Conservation (phyloP, 1,140 invertebrate species). For the Brachionus asplanchnoidis region DNA sequence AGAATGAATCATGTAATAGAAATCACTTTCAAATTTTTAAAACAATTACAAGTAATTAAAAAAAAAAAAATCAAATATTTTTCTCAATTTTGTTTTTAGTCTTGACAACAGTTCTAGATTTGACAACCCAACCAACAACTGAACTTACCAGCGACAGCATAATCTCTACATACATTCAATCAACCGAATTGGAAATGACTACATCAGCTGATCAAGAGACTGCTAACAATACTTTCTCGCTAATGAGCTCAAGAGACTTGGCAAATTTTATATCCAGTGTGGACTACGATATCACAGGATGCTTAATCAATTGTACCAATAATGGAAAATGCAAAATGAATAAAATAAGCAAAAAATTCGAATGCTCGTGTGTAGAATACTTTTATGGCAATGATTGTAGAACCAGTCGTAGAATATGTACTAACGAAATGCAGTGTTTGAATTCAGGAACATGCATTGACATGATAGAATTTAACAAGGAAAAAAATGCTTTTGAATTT, state of each 20-base stretch:
- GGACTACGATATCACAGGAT: conserved; percentile 17
- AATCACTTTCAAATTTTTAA: background rate
- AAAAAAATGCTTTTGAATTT: background rate
- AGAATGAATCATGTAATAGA: background rate
- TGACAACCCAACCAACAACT: background rate
- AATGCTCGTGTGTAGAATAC: background rate
- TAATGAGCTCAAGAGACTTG: background rate
- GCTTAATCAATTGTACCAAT: conserved; percentile 18
- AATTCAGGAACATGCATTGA: background rate
- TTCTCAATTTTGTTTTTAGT: background rate
- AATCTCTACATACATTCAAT: background rate
- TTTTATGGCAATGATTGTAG: background rate
- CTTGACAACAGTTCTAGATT: background rate
- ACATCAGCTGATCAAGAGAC: background rate
- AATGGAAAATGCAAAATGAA: background rate
- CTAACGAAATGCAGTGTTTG: background rate
- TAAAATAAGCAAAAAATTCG: background rate
- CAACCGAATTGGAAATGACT: background rate
- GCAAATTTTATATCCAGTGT: background rate
- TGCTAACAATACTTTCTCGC: background rate
- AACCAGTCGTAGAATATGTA: background rate
- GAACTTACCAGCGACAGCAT: background rate
- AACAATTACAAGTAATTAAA: background rate
- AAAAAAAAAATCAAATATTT: background rate
- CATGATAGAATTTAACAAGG: background rate